Base-by-base conservation (phyloP, 1,140 invertebrate genomes). In the Xylocopa sonorina region DNA sequence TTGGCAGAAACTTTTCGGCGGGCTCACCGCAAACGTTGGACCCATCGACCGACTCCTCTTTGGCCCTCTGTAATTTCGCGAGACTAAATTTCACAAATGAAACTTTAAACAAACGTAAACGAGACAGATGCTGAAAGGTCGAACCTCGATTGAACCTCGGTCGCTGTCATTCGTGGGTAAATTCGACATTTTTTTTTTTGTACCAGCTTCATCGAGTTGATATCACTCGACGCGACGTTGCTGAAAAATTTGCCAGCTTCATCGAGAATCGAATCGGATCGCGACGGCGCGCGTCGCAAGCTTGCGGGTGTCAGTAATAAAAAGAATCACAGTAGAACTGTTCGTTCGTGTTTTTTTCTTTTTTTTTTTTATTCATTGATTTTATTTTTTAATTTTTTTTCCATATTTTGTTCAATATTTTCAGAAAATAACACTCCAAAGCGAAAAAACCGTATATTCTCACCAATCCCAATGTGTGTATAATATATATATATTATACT, bases 401-500 rank as follows among this genome's bases (percentile, higher is more conserved):
- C 90, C 90, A 92, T 91, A 92, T 92, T 92, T 93, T 92, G 90
- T 92, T 93, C 90, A 93, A 93, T 93, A 93, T 93, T 93, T 92
- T 93, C 92, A 93, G 92, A 93, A 93, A 93, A 93, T 93, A 93
- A 93, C 92, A 93, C 93, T 93, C 92, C 92, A 93, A 92, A 93
- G 92, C 92, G 92, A 92, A 93, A 92, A 93, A 93, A 93, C 91
- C 89, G 89, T 90, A 89, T 92, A 92, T 93, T 92, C 87, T 93
- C 90, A 93, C 90, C 92, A 91, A 92, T 91, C 90, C 90, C 89
- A 92, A 91, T 92, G 88, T 90, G 84, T 92, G 89, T 91, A 91
- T 90, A 91, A 91, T 91, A 91, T 91, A 91, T 91, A 90, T 91
- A 91, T 90, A 90, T 91, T 90, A 90, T 90, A 90, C 83, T 88